These are phyloP conservation scores for Fulmarus glacialis DNA, from an alignment of 2,113 vertebrate species.

Conservation along the genomic window DNA sequence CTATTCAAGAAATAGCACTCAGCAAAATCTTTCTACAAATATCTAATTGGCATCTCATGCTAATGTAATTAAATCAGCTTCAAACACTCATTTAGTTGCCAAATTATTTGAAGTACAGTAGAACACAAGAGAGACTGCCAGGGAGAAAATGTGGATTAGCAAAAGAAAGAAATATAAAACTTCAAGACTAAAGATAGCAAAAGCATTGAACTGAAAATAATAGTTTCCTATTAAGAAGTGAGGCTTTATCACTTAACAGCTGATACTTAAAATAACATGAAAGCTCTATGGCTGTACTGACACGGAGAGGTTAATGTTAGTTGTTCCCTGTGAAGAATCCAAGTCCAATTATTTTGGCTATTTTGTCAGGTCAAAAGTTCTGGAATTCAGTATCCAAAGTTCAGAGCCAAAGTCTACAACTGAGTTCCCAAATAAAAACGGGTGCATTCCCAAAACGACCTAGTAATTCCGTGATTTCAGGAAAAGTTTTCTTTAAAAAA, in stretches of 20 bases:
- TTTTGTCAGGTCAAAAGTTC: not conserved
- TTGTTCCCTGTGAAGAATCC: not conserved
- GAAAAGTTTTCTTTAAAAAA: not conserved
- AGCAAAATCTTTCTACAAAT: conserved; percentile 4
- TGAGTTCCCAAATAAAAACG: not conserved
- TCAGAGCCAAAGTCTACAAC: not conserved
- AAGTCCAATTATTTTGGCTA: not conserved
- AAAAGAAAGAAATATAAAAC: not conserved
- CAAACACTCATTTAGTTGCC: not conserved
- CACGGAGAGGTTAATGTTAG: not conserved
- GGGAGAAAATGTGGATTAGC: not conserved
- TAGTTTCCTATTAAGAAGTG: not conserved
- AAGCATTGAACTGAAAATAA: not conserved
- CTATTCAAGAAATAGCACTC: not conserved
- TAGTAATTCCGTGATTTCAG: not conserved
- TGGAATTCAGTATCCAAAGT: not conserved
- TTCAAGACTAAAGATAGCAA: not conserved
- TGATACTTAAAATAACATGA: not conserved
- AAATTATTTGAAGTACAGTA: not conserved
- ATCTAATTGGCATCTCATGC: not conserved
- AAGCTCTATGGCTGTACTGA: not conserved
- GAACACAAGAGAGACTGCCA: not conserved
- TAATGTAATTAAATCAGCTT: conserved; percentile 7
- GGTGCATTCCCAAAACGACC: not conserved
- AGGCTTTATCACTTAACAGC: not conserved